Base-by-base conservation (phyloP, 2,797 vertebrate species). In the Garrulus glandarius region DNA sequence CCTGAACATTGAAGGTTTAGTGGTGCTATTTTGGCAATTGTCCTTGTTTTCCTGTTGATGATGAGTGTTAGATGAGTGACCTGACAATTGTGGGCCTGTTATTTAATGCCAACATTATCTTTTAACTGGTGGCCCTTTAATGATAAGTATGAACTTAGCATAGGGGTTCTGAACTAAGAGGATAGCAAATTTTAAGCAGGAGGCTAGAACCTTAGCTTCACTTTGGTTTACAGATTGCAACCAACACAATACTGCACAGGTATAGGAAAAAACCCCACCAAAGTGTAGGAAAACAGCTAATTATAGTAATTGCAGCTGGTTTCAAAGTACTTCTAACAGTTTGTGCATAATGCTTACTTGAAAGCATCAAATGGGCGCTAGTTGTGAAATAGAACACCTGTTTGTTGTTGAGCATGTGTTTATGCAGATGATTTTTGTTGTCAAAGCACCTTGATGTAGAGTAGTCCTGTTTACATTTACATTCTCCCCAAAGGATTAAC, bases 341-440 rank as follows among this genome's bases (percentile, higher is more conserved):
- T 98, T 98, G 97, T 97, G 97, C 97, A 95, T 94, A 97, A 97
- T 97, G 97, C 98, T 95, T 98, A 97, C 98, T 98, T 98, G 96
- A 98, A 98, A 98, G 98, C 97, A 96, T 98, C 98, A 98, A 97
- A 98, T 97, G 97, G 98, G 98, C 95, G 92, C 97, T 96, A 98
- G 98, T 98, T 98, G 98, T 98, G 98, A 99, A 99, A 98, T 84
- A 97, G 98, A 99, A 98, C 98, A 99, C 98, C 98, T 99, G 98
- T 98, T 98, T 98, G 98, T 98, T 98, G 98, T 99, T 98, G 97
- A 98, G 98, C 98, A 98, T 98, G 98, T 98, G 98, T 98, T 98
- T 98, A 98, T 98, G 98, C 98, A 98, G 98, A 98, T 98, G 98
- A 98, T 98, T 98, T 98, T 97, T 98, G 98, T 98, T 98, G 98